Conservation (phyloP, 2,797 vertebrate genomes). For the Myotis vivesi region DNA sequence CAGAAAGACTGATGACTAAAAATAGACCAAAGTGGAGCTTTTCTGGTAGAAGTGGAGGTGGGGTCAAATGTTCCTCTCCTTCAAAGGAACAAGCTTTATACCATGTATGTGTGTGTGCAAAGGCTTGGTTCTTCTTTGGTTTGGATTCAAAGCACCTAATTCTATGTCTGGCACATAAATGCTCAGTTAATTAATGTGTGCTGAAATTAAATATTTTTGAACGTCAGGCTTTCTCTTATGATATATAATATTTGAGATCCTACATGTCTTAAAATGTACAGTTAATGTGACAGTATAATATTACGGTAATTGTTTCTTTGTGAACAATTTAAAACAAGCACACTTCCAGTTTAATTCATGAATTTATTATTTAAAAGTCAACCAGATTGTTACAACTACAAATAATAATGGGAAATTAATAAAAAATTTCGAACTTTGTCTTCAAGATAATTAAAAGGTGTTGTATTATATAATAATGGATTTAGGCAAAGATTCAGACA, state of each 20-base stretch:
- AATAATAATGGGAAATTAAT: constrained; percentile 51
- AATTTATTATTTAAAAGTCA: constrained; percentile 40
- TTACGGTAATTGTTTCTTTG: constrained; percentile 49
- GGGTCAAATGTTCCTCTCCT: background rate
- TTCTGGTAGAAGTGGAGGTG: constrained; percentile 19
- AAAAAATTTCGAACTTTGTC: constrained; percentile 30
- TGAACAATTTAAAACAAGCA: constrained; percentile 48
- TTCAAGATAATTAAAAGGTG: constrained; percentile 51
- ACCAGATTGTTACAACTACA: constrained; percentile 35
- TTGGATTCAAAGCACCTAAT: constrained; percentile 22
- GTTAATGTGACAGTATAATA: background rate
- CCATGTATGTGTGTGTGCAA: background rate
- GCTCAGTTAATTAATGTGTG: constrained; percentile 35
- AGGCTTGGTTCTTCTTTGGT: constrained; percentile 1
- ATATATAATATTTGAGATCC: constrained; percentile 16
- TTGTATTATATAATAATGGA: background rate
- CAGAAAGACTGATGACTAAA: background rate
- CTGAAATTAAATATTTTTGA: background rate
- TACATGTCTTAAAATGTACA: constrained; percentile 3
- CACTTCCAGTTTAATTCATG: background rate
- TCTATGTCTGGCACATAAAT: constrained; percentile 23
- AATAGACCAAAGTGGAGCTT: constrained; percentile 26
- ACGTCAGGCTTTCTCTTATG: background rate
- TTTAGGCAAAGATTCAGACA: constrained; percentile 49
- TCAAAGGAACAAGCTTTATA: background rate